These are phyloP conservation scores for Myotis davidii DNA, from an alignment of 2,113 vertebrate genomes.

Conservation along the genomic window DNA sequence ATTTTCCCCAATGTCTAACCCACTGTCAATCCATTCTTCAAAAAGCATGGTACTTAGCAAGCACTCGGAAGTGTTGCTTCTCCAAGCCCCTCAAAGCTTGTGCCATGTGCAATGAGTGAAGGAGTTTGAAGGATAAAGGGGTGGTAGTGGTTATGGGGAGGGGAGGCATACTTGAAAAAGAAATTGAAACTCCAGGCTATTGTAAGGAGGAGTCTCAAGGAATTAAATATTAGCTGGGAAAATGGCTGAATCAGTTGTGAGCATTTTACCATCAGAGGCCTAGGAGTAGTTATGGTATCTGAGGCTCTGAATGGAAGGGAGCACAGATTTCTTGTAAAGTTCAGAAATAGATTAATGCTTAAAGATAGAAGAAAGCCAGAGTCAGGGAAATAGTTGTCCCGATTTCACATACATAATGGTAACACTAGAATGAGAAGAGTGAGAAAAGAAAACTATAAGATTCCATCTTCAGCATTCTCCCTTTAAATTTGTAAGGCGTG, in stretches of 20 bases:
- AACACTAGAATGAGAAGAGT: slow-evolving; percentile 2
- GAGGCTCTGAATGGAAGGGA: background rate
- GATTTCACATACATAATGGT: background rate
- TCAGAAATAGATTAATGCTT: background rate
- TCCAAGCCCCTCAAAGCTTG: background rate
- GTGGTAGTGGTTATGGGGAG: background rate
- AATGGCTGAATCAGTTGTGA: slow-evolving; percentile 14
- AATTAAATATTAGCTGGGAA: slow-evolving; percentile 28
- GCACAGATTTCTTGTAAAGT: background rate
- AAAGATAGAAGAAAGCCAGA: slow-evolving; percentile 24
- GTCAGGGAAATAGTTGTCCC: background rate
- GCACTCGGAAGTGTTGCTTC: background rate
- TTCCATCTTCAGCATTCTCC: slow-evolving; percentile 12
- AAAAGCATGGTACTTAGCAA: background rate
- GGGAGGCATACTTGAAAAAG: slow-evolving; percentile 30
- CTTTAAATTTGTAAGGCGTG: background rate
- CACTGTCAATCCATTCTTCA: background rate
- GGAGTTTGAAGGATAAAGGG: background rate
- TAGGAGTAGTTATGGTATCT: background rate
- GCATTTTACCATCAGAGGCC: background rate
- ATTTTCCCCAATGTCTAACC: background rate
- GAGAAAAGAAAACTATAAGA: slow-evolving; percentile 6
- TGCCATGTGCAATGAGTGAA: background rate
- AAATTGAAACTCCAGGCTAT: background rate
- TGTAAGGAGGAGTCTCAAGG: slow-evolving; percentile 5